These are phyloP conservation scores for Rousettus madagascariensis DNA, from an alignment of 2,797 vertebrate species.

Conservation along the genomic window DNA sequence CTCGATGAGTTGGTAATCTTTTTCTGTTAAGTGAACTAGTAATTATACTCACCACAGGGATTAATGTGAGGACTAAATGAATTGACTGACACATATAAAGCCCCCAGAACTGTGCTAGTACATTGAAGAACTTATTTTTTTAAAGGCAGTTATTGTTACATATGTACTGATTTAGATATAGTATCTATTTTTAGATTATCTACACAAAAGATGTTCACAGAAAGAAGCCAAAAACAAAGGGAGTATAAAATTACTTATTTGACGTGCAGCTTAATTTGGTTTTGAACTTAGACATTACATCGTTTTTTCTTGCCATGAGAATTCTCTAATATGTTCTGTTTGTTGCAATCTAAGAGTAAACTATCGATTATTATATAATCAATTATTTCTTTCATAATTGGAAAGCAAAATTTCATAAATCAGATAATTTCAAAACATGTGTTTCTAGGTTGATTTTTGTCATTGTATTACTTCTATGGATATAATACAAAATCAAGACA, in stretches of 20 bases:
- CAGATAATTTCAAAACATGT: not conserved
- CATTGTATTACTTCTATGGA: not conserved
- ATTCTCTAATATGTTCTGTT: not conserved
- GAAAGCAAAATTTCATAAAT: not conserved
- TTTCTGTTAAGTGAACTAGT: not conserved
- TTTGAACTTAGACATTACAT: not conserved
- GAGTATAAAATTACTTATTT: not conserved
- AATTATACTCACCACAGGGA: not conserved
- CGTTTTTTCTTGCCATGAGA: not conserved
- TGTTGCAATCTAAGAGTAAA: not conserved
- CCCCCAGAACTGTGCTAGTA: not conserved
- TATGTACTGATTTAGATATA: not conserved
- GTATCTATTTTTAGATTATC: constrained; percentile 14
- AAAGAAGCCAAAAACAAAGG: constrained; percentile 20
- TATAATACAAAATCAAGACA: not conserved
- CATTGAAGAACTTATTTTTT: not conserved
- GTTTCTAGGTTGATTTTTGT: not conserved
- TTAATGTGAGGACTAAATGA: not conserved
- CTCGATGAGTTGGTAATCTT: not conserved
- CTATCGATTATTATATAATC: not conserved
- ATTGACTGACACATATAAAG: not conserved
- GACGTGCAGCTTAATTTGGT: not conserved
- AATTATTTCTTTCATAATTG: not conserved
- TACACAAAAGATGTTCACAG: not conserved
- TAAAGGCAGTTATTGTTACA: not conserved